phyloP scores from a whole-genome alignment of 2,888 invertebrate species.

The Aleiodes leptofemur region DNA sequence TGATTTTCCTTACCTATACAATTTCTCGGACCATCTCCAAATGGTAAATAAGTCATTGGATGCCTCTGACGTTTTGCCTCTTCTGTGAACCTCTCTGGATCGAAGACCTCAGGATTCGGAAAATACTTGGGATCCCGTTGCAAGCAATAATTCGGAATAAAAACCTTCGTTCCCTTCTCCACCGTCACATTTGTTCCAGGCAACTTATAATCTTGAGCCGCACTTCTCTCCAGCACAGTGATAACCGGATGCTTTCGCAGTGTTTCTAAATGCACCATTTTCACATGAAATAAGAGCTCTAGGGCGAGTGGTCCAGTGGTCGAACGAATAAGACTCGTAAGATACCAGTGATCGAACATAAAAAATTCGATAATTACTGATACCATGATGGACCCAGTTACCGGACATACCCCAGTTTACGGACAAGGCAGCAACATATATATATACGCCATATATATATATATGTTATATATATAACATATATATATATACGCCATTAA shows the following conservation, averaged over 20 bases:
- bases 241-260: slow-evolving; percentile 74
- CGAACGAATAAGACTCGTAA: too few relatives aligned
- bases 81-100: slow-evolving; percentile 65
- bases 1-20: slow-evolving; percentile 61
- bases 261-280: slow-evolving; percentile 62
- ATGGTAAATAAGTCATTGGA: slow-evolving; percentile 62
- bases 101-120: slow-evolving; percentile 62
- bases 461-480: too few relatives aligned
- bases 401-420: too few relatives aligned
- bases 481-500: too few relatives aligned
- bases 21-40: slow-evolving; percentile 68
- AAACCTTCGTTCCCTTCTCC: slow-evolving; percentile 41
- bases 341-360: too few relatives aligned
- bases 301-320: too few relatives aligned
- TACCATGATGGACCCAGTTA: too few relatives aligned
- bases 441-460: too few relatives aligned
- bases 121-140: slow-evolving; percentile 49
- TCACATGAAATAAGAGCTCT: too few relatives aligned
- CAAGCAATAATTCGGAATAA: slow-evolving; percentile 46
- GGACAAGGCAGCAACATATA: too few relatives aligned
- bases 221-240: slow-evolving; percentile 64
- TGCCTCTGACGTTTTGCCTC: slow-evolving; percentile 56
- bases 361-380: too few relatives aligned
- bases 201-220: slow-evolving; percentile 54
- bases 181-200: slow-evolving; percentile 48